phyloP scores from a whole-genome alignment of 2,797 vertebrate genomes.

The Hephaestus fuliginosus region DNA sequence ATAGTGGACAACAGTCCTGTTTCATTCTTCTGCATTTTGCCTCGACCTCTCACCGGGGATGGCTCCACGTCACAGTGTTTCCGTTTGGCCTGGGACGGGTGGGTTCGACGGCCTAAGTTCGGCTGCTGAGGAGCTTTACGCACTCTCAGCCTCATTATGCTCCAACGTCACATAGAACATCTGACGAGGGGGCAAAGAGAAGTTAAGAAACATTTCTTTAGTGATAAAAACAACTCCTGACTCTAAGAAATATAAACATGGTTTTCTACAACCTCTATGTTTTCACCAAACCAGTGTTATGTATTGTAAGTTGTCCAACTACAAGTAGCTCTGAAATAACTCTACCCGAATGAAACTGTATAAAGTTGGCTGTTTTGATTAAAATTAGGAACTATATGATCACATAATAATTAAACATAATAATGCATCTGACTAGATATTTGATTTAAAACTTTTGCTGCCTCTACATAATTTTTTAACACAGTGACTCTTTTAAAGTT shows the following conservation, averaged over 20 bases:
- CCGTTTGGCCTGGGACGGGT: conserved; percentile 91
- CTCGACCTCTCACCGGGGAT: conserved; percentile 83
- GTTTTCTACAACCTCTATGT: not conserved
- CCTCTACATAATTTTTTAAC: not conserved
- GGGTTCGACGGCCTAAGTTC: conserved; percentile 85
- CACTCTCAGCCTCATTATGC: conserved; percentile 98
- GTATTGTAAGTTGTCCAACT: not conserved
- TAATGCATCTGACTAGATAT: not conserved
- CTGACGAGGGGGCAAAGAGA: conserved; percentile 35
- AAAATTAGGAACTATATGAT: not conserved
- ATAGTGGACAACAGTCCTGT: conserved; percentile 95
- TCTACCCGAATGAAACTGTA: fast-evolving
- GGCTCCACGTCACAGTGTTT: conserved; percentile 93
- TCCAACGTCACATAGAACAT: conserved; percentile 92
- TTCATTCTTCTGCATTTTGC: conserved; percentile 93
- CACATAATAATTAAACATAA: not conserved
- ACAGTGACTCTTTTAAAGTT: too few species aligned
- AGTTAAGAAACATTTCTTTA: not conserved
- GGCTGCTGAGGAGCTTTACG: conserved; percentile 96
- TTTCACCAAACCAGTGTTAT: not conserved
- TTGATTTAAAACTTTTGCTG: not conserved
- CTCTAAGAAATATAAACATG: not conserved
- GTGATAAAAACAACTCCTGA: not conserved
- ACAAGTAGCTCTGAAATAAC: not conserved
- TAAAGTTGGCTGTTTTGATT: not conserved